Conservation (phyloP, 2,113 vertebrate species). For the Brachirus orientalis region DNA sequence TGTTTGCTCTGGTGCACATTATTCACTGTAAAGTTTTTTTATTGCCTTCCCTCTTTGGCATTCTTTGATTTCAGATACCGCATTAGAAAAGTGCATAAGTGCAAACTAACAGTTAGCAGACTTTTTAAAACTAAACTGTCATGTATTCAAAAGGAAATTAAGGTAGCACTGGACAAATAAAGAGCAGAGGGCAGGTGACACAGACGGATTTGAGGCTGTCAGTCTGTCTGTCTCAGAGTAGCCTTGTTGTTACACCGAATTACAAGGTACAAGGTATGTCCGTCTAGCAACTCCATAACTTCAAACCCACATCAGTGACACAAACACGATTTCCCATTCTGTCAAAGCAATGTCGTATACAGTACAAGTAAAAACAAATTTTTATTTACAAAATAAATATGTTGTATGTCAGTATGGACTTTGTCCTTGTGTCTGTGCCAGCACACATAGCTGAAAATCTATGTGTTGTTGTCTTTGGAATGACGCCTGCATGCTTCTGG, state of each 20-base stretch:
- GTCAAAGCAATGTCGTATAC: background rate
- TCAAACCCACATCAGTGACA: conserved; percentile 24
- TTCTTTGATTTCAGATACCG: conserved; percentile 8
- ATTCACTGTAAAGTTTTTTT: no score
- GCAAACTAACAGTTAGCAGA: conserved; percentile 9
- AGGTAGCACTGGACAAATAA: conserved; percentile 27
- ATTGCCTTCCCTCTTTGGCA: background rate
- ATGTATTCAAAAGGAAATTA: no score
- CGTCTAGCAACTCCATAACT: no score
- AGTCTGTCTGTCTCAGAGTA: no score
- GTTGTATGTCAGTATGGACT: conserved; percentile 24
- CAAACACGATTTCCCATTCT: no score
- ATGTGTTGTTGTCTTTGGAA: conserved; percentile 66
- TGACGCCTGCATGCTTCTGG: conserved; percentile 58
- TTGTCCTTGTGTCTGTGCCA: conserved; percentile 25
- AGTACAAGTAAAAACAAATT: conserved; percentile 1
- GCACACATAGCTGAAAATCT: conserved; percentile 37
- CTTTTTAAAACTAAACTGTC: no score
- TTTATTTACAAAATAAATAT: conserved; percentile 14
- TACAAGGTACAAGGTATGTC: conserved; percentile 47
- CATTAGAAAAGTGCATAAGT: conserved; percentile 8
- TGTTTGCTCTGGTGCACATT: background rate
- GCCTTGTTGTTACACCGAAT: conserved; percentile 4
- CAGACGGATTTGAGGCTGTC: background rate
- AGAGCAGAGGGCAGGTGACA: conserved; percentile 24